Evolutionary conservation across 2,888 invertebrate genomes (phyloP), one percentile per base, ranked within the genome.

Genomic region (Philopedon plagiatum): DNA sequence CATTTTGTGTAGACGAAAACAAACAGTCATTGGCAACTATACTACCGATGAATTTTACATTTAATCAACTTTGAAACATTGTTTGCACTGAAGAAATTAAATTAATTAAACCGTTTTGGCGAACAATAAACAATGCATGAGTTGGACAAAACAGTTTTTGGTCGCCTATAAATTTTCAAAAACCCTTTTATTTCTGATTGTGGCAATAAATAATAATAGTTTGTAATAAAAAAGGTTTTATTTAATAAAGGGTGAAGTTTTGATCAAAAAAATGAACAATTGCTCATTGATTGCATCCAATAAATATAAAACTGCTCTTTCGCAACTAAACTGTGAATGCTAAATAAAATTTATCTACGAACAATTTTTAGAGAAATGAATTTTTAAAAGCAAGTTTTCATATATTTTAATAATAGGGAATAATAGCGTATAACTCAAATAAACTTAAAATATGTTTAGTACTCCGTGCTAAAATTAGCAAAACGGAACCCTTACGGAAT

Each of bases 51-150:
- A 51, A 66, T 61, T 32, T 66, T 57, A 39, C 65, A 54, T 60
- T 71, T 71, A 66, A 71, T 71, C 65, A 65, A 71, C 32, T 61
- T 56, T 72, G 56, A 62, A 72, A 67, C 34, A 60, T 61, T 62
- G 56, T 51, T 62, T 46, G 62, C 61, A 46, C 56, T 32, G 51
- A 70, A 70, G 64, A 70, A 70, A 70, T 70, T 63, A 70, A 70
- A 69, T 70, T 70, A 64, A 70, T 70, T 70, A 70, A 64, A 70
- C 37, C 39, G 44, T 70, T 63, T 46, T 18, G 57, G 64, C 34
- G 49, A 5, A 57, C 46, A 58, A 57, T 46, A 66, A 66, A 58
- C 57, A 34, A 37, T 29, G 46, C 19, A 46, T 29, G 8, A 23
- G 29, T 32, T 32, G 44, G 49, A 46, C 65, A 58, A 56, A 66